phyloP scores from a whole-genome alignment of 2,888 invertebrate genomes.

The Eristalinus aeneus region DNA sequence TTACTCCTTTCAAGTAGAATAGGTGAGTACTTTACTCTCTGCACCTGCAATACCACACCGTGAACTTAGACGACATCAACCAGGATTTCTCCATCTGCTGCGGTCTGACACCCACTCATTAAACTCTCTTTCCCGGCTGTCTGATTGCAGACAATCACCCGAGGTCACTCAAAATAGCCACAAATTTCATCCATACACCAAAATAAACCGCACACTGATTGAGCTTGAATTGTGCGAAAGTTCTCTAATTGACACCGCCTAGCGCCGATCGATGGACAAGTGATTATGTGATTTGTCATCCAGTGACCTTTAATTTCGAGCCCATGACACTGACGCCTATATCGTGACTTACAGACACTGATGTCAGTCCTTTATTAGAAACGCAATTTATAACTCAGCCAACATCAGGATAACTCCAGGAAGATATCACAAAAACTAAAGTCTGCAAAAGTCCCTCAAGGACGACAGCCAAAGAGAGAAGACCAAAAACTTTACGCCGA shows the following conservation, averaged over 20 bases:
- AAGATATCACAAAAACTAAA: not conserved
- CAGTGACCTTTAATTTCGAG: not conserved
- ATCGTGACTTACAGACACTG: not conserved
- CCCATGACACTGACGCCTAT: not conserved
- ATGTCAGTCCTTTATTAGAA: not conserved
- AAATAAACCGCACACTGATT: too few relatives aligned
- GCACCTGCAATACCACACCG: too few relatives aligned
- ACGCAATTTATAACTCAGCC: not conserved
- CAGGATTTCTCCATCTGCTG: too few relatives aligned
- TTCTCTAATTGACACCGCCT: not conserved
- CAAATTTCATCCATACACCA: too few relatives aligned
- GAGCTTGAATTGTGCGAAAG: too few relatives aligned
- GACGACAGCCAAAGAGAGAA: not conserved
- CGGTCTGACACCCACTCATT: too few relatives aligned
- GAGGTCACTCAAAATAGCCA: too few relatives aligned
- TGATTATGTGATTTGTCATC: not conserved
- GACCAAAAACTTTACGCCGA: conserved; percentile 22
- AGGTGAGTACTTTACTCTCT: too few relatives aligned
- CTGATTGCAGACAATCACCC: too few relatives aligned
- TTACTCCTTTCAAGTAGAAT: too few relatives aligned
- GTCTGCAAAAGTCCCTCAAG: not conserved
- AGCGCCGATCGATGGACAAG: not conserved
- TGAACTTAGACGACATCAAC: too few relatives aligned
- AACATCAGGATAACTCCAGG: not conserved
- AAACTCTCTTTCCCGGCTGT: too few relatives aligned